phyloP scores from a whole-genome alignment of 2,797 vertebrate species.

The Anguilla anguilla region DNA sequence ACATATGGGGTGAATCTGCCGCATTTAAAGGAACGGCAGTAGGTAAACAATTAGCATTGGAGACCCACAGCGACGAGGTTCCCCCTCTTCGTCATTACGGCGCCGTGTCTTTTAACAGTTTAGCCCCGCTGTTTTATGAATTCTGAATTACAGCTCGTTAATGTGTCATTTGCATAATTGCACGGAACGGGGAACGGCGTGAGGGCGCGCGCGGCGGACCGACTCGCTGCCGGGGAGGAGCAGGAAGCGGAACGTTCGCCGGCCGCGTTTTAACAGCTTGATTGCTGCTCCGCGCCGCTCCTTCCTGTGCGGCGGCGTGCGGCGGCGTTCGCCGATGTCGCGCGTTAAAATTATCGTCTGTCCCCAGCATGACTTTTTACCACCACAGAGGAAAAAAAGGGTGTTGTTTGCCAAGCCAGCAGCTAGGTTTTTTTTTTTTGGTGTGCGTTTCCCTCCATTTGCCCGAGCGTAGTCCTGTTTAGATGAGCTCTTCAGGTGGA shows the following conservation, averaged over 20 bases:
- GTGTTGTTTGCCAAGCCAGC: neutral
- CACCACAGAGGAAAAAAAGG: neutral
- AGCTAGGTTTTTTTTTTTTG: neutral
- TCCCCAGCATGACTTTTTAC: constrained; percentile 2
- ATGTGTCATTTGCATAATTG: constrained; percentile 84
- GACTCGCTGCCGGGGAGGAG: constrained; percentile 57
- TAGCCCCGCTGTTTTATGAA: constrained; percentile 82
- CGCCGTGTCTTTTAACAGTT: constrained; percentile 72
- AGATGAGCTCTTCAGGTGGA: neutral
- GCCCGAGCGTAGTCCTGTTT: neutral
- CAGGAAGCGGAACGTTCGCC: constrained; percentile 26
- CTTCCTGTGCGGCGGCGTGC: neutral
- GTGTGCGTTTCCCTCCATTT: neutral
- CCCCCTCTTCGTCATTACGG: constrained; percentile 70
- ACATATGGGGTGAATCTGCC: constrained; percentile 66
- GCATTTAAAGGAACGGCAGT: constrained; percentile 74
- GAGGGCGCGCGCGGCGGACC: constrained; percentile 65
- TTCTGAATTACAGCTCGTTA: constrained; percentile 84
- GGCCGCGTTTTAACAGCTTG: constrained; percentile 15
- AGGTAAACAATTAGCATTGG: constrained; percentile 78
- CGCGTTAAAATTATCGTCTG: neutral
- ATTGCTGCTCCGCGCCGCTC: neutral
- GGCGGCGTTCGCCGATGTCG: neutral
- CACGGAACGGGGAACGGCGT: constrained; percentile 68
- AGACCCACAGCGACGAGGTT: constrained; percentile 67